Percentiles rank a stretch among this genome's conserved stretches.
Conservation (phyloP, 2,888 invertebrate species). For the Tachystola acroxantha region DNA sequence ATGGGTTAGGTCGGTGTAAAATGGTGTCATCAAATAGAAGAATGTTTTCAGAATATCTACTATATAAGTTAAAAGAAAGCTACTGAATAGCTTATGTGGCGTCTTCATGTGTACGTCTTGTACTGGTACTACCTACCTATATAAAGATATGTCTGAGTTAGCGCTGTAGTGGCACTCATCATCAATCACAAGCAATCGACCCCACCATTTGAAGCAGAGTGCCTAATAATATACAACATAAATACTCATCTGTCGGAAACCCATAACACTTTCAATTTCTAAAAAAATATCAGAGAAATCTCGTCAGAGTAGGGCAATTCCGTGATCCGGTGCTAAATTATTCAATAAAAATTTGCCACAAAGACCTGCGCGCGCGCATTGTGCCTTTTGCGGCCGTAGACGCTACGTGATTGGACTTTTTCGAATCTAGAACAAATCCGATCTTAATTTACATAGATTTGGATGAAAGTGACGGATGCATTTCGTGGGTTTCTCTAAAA, state of each 20-base stretch:
- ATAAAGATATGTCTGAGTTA: too few relatives aligned
- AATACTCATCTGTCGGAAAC: too few relatives aligned
- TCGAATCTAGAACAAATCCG: constrained; percentile 32
- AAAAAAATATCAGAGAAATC: constrained; percentile 42
- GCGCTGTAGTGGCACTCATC: too few relatives aligned
- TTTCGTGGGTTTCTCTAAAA: constrained; percentile 22
- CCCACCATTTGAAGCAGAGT: too few relatives aligned
- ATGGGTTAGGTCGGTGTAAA: not conserved
- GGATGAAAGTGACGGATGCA: constrained; percentile 39
- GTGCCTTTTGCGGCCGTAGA: constrained; percentile 39
- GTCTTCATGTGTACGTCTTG: too few relatives aligned
- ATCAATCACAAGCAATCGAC: too few relatives aligned
- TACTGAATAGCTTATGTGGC: too few relatives aligned
- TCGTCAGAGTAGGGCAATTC: constrained; percentile 34
- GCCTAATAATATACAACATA: too few relatives aligned
- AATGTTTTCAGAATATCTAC: too few relatives aligned
- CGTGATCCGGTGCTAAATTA: constrained; percentile 34
- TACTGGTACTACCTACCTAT: too few relatives aligned
- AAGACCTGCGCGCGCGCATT: constrained; percentile 23
- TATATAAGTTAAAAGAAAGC: too few relatives aligned
- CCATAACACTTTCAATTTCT: constrained; percentile 20
- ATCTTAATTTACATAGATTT: constrained; percentile 35
- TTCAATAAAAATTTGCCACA: constrained; percentile 37
- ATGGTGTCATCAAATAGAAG: too few relatives aligned
- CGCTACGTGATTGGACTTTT: constrained; percentile 52